Conservation (phyloP, 2,888 invertebrate species). For the Megalurothrips usitatus region DNA sequence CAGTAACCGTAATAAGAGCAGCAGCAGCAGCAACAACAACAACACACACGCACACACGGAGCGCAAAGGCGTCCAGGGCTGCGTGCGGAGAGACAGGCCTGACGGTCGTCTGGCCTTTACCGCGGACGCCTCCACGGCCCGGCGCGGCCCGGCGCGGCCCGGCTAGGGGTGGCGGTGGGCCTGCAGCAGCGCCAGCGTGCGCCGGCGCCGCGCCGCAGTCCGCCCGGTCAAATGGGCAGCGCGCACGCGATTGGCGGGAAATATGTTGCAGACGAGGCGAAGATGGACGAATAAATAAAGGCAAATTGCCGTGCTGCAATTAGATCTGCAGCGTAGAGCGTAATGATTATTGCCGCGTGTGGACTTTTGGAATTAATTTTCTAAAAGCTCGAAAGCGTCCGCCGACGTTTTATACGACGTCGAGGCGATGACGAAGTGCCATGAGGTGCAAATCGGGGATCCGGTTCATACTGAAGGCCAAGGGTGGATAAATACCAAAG, state of each 20-base stretch:
- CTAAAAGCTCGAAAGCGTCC: too few relatives aligned
- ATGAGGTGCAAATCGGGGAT: too few relatives aligned
- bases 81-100: not conserved
- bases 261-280: not conserved
- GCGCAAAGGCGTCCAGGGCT: not conserved
- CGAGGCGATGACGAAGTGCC: too few relatives aligned
- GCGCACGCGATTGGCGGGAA: conserved; percentile 16
- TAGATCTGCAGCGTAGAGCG: not conserved
- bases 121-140: not conserved
- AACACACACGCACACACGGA: not conserved
- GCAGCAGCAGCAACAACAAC: not conserved
- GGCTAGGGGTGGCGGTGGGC: not conserved
- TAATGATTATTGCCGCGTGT: too few relatives aligned
- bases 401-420: too few relatives aligned
- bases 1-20: not conserved
- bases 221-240: not conserved
- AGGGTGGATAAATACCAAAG: too few relatives aligned
- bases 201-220: not conserved
- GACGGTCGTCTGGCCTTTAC: not conserved
- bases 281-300: conserved; percentile 8
- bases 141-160: not conserved
- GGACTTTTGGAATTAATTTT: too few relatives aligned
- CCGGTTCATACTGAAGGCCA: too few relatives aligned
- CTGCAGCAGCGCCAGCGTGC: too few relatives aligned
- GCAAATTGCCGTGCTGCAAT: conserved; percentile 12